phyloP scores from a whole-genome alignment of 2,797 vertebrate genomes.

The Tauraco hartlaubi region DNA sequence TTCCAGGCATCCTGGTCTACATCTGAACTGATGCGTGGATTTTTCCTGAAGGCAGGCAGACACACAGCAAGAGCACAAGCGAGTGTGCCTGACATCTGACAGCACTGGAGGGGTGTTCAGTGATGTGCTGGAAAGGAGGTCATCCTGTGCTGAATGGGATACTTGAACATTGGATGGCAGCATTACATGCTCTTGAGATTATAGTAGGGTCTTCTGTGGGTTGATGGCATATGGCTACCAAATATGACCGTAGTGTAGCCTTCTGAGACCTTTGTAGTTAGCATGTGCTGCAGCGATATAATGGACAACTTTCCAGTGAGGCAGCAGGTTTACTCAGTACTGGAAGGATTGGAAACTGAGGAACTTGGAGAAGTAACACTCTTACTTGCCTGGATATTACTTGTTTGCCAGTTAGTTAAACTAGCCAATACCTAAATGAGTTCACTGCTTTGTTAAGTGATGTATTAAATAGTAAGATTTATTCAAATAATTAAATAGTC shows the following conservation, averaged over 20 bases:
- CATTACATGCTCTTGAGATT: neutral
- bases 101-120: neutral
- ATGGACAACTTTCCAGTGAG: neutral
- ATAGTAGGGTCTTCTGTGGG: neutral
- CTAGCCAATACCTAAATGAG: neutral
- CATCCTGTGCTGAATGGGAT: neutral
- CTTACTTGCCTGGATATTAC: neutral
- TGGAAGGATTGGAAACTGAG: neutral
- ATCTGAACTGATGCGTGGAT: neutral
- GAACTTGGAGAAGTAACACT: neutral
- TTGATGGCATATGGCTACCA: neutral
- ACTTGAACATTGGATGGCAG: neutral
- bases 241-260: neutral
- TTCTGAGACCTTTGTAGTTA: neutral
- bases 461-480: constrained; percentile 16
- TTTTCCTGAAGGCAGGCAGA: neutral
- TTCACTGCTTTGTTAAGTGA: constrained; percentile 15
- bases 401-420: neutral
- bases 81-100: neutral
- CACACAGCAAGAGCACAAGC: neutral
- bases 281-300: neutral
- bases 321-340: neutral
- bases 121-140: neutral
- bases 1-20: neutral
- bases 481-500: neutral